Conservation (phyloP, 1,140 invertebrate species). For the Bilobella aurantiaca region DNA sequence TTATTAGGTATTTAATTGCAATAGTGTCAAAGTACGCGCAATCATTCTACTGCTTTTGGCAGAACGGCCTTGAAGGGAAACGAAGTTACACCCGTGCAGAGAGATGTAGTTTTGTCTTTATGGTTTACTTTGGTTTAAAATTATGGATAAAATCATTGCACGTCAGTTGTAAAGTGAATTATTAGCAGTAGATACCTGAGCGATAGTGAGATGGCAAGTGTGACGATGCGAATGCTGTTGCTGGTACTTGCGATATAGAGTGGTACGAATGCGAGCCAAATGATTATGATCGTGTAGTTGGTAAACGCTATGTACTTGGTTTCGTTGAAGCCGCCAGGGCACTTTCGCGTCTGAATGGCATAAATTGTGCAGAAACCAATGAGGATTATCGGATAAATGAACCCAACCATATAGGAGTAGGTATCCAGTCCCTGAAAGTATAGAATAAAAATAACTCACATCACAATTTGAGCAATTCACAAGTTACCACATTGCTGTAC, state of each 20-base stretch:
- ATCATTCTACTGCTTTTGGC: too few species aligned
- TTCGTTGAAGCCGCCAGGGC: conserved; percentile 67
- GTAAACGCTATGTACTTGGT: conserved; percentile 62
- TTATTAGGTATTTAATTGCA: too few species aligned
- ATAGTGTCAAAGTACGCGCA: too few species aligned
- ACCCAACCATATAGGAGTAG: conserved; percentile 44
- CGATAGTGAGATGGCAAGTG: conserved; percentile 47
- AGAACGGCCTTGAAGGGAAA: too few species aligned
- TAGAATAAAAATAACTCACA: conserved; percentile 34
- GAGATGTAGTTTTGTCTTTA: too few species aligned
- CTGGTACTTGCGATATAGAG: conserved; percentile 53
- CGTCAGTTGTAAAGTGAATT: background rate
- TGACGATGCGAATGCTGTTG: conserved; percentile 45
- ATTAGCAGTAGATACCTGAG: conserved; percentile 46
- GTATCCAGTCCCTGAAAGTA: conserved; percentile 46
- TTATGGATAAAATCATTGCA: too few species aligned
- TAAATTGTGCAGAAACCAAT: conserved; percentile 57
- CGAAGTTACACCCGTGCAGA: too few species aligned
- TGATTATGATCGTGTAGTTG: conserved; percentile 63
- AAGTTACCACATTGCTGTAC: too few species aligned
- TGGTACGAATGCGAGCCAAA: conserved; percentile 66
- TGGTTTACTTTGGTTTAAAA: too few species aligned
- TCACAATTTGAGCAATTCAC: too few species aligned
- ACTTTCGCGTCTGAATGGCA: conserved; percentile 62
- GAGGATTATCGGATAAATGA: conserved; percentile 49